Evolutionary conservation across 2,888 invertebrate species (phyloP).

Genomic region (Neoitamus cyanurus): DNA sequence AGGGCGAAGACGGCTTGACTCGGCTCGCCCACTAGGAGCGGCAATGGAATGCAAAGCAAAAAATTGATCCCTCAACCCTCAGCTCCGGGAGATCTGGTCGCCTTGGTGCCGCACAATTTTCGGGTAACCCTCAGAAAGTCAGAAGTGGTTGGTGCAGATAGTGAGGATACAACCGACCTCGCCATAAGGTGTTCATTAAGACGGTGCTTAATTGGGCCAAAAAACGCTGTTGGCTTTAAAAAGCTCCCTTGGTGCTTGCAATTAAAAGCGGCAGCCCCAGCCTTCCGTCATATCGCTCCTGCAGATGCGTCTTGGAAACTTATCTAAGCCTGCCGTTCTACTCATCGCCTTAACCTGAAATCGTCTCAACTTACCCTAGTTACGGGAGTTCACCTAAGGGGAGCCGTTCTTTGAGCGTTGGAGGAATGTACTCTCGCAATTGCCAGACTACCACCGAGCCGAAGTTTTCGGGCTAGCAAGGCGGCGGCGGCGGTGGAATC

Average conservation of each 20-base stretch:
- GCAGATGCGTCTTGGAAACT: constrained; percentile 12
- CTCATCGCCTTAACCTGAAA: constrained; percentile 35
- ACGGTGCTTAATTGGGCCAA: constrained; percentile 56
- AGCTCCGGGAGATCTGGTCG: constrained; percentile 46
- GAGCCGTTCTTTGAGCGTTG: not conserved
- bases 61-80: constrained; percentile 36
- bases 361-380: constrained; percentile 44
- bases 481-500: not conserved
- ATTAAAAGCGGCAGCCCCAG: constrained; percentile 48
- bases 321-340: constrained; percentile 7
- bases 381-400: constrained; percentile 37
- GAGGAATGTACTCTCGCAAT: constrained; percentile 4
- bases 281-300: not conserved
- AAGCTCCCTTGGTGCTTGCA: constrained; percentile 50
- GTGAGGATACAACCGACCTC: constrained; percentile 17
- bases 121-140: constrained; percentile 52
- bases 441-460: not conserved
- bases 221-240: constrained; percentile 52
- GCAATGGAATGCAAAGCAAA: constrained; percentile 35
- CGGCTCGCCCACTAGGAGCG: not conserved
- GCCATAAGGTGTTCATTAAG: constrained; percentile 56
- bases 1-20: constrained; percentile 45
- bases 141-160: constrained; percentile 19
- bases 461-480: not conserved
- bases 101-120: constrained; percentile 51